Evolutionary conservation across 1,140 invertebrate species (phyloP).

Genomic region (Aphaenogaster floridana): DNA sequence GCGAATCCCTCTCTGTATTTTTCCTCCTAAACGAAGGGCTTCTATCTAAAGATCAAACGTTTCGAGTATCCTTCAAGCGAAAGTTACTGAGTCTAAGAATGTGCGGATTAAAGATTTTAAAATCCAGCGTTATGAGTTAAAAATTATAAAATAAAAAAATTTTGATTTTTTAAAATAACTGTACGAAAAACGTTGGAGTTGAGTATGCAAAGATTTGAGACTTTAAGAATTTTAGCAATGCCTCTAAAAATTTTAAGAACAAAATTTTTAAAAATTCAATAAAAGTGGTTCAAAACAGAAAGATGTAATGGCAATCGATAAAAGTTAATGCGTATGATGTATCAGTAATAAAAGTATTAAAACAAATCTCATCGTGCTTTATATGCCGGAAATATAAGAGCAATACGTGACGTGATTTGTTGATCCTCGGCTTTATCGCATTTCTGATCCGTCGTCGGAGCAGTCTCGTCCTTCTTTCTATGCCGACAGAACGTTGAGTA

Average conservation of each 20-base stretch:
- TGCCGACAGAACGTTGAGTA: slow-evolving; percentile 61
- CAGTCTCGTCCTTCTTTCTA: slow-evolving; percentile 48
- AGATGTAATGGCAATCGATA: background rate
- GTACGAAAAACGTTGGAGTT: background rate
- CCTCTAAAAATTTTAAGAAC: background rate
- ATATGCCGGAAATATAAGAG: slow-evolving; percentile 4
- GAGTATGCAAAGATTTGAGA: background rate
- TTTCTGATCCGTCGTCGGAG: slow-evolving; percentile 29
- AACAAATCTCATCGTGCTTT: slow-evolving; percentile 12
- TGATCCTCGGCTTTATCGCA: slow-evolving; percentile 23
- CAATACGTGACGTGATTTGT: slow-evolving; percentile 44
- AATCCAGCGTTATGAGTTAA: background rate
- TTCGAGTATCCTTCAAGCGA: background rate
- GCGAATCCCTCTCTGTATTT: slow-evolving; percentile 28
- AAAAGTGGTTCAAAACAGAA: background rate
- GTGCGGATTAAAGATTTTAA: background rate
- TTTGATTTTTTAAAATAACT: background rate
- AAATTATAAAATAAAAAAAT: slow-evolving; percentile 1
- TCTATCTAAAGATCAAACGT: slow-evolving; percentile 40
- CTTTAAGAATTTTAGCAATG: background rate
- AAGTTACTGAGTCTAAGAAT: background rate
- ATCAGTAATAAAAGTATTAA: background rate
- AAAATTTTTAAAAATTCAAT: background rate
- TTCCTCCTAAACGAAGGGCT: slow-evolving; percentile 1
- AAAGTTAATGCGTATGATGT: background rate